A percentile compares a stretch with the other conserved stretches of the same genome.
Conservation (phyloP, 2,797 vertebrate genomes). For the Mus spretus region DNA sequence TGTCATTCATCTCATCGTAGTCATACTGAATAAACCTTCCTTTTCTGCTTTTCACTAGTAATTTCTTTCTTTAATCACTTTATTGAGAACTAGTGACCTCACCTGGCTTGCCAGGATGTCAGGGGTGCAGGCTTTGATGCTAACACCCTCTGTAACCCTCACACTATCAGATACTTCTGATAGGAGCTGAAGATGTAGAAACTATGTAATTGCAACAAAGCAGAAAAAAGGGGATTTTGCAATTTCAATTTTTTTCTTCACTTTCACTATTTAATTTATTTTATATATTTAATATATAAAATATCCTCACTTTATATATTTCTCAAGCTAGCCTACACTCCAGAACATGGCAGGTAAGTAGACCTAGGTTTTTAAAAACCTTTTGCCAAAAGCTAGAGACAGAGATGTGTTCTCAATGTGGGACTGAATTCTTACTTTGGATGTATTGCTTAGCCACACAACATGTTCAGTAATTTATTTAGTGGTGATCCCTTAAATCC, state of each 20-base stretch:
- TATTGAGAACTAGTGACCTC: neutral
- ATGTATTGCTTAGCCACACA: slow-evolving; percentile 52
- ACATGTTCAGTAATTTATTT: slow-evolving; percentile 58
- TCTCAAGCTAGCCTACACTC: neutral
- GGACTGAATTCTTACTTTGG: slow-evolving; percentile 28
- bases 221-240: neutral
- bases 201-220: slow-evolving; percentile 16
- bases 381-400: slow-evolving; percentile 47
- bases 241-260: neutral
- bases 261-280: slow-evolving; percentile 53
- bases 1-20: neutral
- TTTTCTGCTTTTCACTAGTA: neutral
- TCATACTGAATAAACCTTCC: neutral
- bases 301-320: neutral
- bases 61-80: neutral
- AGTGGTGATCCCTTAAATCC: slow-evolving; percentile 25
- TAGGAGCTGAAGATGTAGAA: slow-evolving; percentile 15
- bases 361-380: slow-evolving; percentile 32
- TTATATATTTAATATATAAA: neutral
- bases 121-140: too few species aligned
- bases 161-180: neutral
- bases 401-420: slow-evolving; percentile 17
- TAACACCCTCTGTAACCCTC: neutral
- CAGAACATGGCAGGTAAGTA: neutral
- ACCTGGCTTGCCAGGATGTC: neutral